Evolutionary conservation across 2,888 invertebrate species (phyloP).

Genomic region (Cryptophagus acutangulus): DNA sequence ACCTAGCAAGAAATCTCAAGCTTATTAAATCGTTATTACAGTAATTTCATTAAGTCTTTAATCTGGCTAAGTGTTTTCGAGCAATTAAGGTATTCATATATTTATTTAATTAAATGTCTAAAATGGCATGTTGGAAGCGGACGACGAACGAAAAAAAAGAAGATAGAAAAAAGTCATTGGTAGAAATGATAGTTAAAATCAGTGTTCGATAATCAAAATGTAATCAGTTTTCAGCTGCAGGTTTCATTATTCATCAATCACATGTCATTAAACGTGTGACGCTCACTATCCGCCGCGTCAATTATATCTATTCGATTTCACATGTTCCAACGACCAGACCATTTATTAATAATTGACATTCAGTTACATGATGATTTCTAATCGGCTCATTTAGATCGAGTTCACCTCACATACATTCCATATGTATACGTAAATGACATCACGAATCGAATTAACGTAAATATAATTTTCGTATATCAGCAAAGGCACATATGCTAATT

Average conservation of each 20-base stretch:
- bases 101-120: too few relatives aligned
- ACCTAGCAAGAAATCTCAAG: too few relatives aligned
- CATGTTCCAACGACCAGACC: constrained; percentile 3
- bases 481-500: constrained; percentile 7
- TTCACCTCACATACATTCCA: constrained; percentile 3
- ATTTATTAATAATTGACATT: constrained; percentile 9
- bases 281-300: constrained; percentile 9
- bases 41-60: constrained; percentile 17
- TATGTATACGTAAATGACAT: constrained; percentile 5
- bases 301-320: constrained; percentile 8
- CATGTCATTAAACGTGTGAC: constrained; percentile 13
- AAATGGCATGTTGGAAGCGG: too few relatives aligned
- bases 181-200: constrained; percentile 7
- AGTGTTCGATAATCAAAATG: constrained; percentile 12
- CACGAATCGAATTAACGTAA: constrained; percentile 7
- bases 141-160: too few relatives aligned
- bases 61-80: constrained; percentile 15
- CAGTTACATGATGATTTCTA: constrained; percentile 9
- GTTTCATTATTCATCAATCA: constrained; percentile 14
- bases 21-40: too few relatives aligned
- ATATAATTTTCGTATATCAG: constrained; percentile 6
- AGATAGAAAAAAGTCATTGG: too few relatives aligned
- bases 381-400: constrained; percentile 8
- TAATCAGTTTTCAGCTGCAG: constrained; percentile 7
- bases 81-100: constrained; percentile 8